Evolutionary conservation across 1,140 invertebrate genomes (phyloP).

Genomic region (Ooceraea biroi): DNA sequence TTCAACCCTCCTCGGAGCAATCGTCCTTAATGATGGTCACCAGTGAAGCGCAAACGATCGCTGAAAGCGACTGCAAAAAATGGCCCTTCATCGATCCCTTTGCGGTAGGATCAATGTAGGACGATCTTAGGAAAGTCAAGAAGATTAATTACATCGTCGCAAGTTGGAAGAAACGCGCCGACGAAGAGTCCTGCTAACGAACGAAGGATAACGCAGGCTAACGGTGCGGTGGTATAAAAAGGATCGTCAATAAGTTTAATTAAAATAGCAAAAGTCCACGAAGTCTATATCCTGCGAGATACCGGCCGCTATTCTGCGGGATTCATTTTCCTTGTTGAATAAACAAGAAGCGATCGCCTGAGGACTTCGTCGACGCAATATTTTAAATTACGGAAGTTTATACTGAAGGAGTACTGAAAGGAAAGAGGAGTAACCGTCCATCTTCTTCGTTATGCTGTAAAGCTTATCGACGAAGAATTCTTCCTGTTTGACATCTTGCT

Average conservation of each 20-base stretch:
- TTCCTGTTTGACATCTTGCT: conserved; percentile 42
- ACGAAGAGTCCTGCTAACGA: conserved; percentile 37
- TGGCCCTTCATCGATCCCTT: conserved; percentile 43
- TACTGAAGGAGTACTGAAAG: background rate
- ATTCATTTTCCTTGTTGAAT: conserved; percentile 34
- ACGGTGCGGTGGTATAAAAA: conserved; percentile 10
- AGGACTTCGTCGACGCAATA: conserved; percentile 31
- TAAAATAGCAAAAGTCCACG: conserved; percentile 52
- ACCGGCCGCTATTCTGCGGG: background rate
- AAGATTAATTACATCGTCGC: conserved; percentile 58
- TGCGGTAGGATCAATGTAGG: conserved; percentile 44
- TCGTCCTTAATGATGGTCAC: conserved; percentile 53
- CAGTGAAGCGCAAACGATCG: conserved; percentile 51
- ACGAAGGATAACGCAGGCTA: conserved; percentile 29
- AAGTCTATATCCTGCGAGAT: conserved; percentile 15
- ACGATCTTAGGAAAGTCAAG: conserved; percentile 54
- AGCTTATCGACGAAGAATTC: conserved; percentile 38
- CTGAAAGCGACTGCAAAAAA: conserved; percentile 21
- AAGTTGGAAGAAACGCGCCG: conserved; percentile 42
- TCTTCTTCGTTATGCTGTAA: conserved; percentile 27
- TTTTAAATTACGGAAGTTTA: conserved; percentile 59
- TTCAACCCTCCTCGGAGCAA: conserved; percentile 27
- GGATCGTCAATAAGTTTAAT: conserved; percentile 56
- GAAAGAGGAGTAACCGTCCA: conserved; percentile 15
- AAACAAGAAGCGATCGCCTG: conserved; percentile 43